Evolutionary conservation across 2,888 invertebrate genomes (phyloP), one percentile per base, ranked within the genome.

Genomic region (Lamproptera curius): DNA sequence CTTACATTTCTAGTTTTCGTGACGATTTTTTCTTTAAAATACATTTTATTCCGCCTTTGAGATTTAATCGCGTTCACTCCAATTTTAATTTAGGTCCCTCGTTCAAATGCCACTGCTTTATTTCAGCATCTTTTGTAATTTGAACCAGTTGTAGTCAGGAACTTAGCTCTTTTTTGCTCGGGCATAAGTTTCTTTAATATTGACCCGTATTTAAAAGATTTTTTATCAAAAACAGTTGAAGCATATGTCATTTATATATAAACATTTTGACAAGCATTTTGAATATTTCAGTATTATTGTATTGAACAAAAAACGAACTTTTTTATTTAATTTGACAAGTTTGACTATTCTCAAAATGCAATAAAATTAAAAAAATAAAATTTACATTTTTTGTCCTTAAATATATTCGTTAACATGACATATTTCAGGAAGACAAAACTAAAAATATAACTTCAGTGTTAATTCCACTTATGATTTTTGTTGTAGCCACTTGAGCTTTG

Each of bases 1-100:
- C 57, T 58, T 57, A 52, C 51, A 53, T 58, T 52, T 56, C 20
- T 31, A 20, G 51, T 53, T 56, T 56, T 47, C 44, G 52, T 54
- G 56, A 42, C 9, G 28, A 52, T n/a, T n/a, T 50, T 52, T 56
- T 56, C 38, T 16, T 33, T 11, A 26, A 47, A 15, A 37, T 20
- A 33, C 16, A 23, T 2, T 14, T 10, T 15, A 16, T 31, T 36
- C 1, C 11, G 17, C 4, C 13, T 31, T 9, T 23, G 16, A 26
- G n/a, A 23, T 37, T 17, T 15, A 28, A 15, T 28, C 10, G 13
- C n/a, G n/a, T 11, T 31, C 11, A 31, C n/a, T 31, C 31, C 31
- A n/a, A 31, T 28, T 28, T 28, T 28, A 28, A 28, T 31, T 31
- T 31, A 31, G 31, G 11, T 11, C 1, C 31, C 11, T 31, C 9